Evolutionary conservation across 2,888 invertebrate genomes (phyloP).

Genomic region (Cheilosia vulpina): DNA sequence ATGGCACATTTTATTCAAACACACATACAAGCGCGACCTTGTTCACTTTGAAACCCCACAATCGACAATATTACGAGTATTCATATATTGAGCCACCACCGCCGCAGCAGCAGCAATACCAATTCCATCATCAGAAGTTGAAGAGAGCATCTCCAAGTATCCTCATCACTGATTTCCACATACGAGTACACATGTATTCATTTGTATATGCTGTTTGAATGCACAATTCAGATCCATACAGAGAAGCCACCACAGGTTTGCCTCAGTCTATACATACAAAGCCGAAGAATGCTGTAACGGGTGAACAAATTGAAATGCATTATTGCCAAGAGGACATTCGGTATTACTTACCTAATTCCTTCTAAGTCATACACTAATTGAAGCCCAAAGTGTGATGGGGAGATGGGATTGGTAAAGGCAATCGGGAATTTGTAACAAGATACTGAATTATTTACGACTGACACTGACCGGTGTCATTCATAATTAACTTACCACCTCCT

Average conservation of each 20-base stretch:
- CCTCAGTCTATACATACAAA: background rate
- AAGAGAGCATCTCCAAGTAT: slow-evolving; percentile 57
- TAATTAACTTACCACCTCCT: slow-evolving; percentile 58
- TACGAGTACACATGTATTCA: slow-evolving; percentile 48
- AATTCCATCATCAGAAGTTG: slow-evolving; percentile 49
- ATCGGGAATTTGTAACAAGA: slow-evolving; percentile 55
- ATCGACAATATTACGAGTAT: slow-evolving; percentile 35
- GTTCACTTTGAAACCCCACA: slow-evolving; percentile 47
- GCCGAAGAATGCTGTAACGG: slow-evolving; percentile 15
- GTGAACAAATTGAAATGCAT: slow-evolving; percentile 5
- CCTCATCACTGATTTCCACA: slow-evolving; percentile 56
- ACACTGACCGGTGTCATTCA: slow-evolving; percentile 58
- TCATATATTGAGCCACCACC: slow-evolving; percentile 56
- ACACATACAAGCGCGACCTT: slow-evolving; percentile 62
- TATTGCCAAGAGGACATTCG: slow-evolving; percentile 43
- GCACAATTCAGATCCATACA: slow-evolving; percentile 37
- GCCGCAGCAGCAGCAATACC: slow-evolving; percentile 15
- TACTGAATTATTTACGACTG: slow-evolving; percentile 54
- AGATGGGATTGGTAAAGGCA: slow-evolving; percentile 39
- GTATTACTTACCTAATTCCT: slow-evolving; percentile 51
- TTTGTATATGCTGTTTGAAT: slow-evolving; percentile 57
- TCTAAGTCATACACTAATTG: slow-evolving; percentile 58
- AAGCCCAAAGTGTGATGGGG: background rate
- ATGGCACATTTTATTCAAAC: slow-evolving; percentile 69
- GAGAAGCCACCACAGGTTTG: slow-evolving; percentile 33